These are phyloP conservation scores for Pseudomugil tenellus DNA, from an alignment of 2,797 vertebrate genomes.

Conservation along the genomic window DNA sequence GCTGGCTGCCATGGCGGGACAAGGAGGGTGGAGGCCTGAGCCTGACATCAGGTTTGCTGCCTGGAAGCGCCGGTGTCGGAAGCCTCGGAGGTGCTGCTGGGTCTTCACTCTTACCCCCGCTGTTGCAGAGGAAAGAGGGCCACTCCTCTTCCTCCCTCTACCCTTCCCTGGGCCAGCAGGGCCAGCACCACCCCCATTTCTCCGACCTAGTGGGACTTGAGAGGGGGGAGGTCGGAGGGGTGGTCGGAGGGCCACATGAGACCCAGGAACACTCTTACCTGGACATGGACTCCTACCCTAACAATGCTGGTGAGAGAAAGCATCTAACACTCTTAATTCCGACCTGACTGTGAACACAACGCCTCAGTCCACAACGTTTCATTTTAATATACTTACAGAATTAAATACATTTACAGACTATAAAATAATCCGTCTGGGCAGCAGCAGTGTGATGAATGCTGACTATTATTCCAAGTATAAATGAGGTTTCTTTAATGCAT, in stretches of 20 bases:
- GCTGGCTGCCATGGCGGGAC: conserved; percentile 95
- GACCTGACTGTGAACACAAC: conserved; percentile 18
- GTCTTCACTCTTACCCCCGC: conserved; percentile 82
- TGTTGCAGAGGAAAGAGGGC: conserved; percentile 86
- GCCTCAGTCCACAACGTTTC: conserved; percentile 19
- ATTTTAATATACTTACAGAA: conserved; percentile 38
- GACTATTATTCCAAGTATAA: conserved; percentile 29
- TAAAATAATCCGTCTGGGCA: conserved; percentile 25
- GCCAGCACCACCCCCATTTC: conserved; percentile 87
- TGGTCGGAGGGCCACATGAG: conserved; percentile 84
- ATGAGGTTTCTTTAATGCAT: conserved; percentile 22
- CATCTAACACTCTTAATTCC: not conserved
- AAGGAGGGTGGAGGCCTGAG: conserved; percentile 88
- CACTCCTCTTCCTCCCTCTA: conserved; percentile 86
- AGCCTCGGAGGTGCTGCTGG: conserved; percentile 76
- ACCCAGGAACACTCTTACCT: conserved; percentile 91
- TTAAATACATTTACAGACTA: conserved; percentile 34
- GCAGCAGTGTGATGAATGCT: conserved; percentile 40
- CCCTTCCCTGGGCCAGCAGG: conserved; percentile 85
- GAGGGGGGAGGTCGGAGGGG: conserved; percentile 78
- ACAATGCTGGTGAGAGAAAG: conserved; percentile 82
- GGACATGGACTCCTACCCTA: conserved; percentile 93
- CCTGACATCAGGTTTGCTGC: conserved; percentile 85
- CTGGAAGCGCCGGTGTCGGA: conserved; percentile 80
- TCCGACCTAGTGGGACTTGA: conserved; percentile 88